These are phyloP conservation scores for Amblyjoppa fuscipennis DNA, from an alignment of 2,888 invertebrate genomes.

Conservation along the genomic window DNA sequence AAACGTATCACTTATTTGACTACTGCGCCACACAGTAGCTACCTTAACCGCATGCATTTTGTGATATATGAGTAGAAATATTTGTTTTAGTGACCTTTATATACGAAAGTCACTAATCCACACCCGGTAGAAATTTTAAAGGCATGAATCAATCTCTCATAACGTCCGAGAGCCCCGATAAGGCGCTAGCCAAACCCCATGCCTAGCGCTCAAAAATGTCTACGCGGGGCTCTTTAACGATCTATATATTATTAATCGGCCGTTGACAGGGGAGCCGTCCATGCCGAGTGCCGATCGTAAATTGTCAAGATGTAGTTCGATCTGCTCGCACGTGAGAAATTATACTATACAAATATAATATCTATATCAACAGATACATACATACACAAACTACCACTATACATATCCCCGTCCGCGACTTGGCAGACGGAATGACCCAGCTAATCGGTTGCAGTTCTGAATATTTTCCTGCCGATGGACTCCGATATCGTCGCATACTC, in stretches of 20 bases:
- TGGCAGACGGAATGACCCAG: constrained; percentile 59
- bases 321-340: constrained; percentile 43
- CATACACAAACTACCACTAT: neutral
- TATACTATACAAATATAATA: constrained; percentile 56
- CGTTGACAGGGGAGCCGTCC: neutral
- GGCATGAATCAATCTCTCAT: too few relatives aligned
- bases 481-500: constrained; percentile 52
- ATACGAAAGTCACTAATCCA: too few relatives aligned
- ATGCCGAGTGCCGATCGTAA: constrained; percentile 19
- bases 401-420: constrained; percentile 56
- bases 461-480: constrained; percentile 57
- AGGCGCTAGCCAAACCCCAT: too few relatives aligned
- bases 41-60: too few relatives aligned
- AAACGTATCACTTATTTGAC: too few relatives aligned
- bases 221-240: neutral
- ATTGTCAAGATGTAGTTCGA: constrained; percentile 31
- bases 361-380: constrained; percentile 34
- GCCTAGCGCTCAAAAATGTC: neutral
- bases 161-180: too few relatives aligned
- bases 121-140: too few relatives aligned
- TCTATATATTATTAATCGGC: neutral
- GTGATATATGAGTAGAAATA: too few relatives aligned
- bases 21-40: too few relatives aligned
- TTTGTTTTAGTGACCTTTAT: too few relatives aligned
- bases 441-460: constrained; percentile 59